Conservation (phyloP, 2,113 vertebrate genomes). For the Ammodytes dubius region DNA sequence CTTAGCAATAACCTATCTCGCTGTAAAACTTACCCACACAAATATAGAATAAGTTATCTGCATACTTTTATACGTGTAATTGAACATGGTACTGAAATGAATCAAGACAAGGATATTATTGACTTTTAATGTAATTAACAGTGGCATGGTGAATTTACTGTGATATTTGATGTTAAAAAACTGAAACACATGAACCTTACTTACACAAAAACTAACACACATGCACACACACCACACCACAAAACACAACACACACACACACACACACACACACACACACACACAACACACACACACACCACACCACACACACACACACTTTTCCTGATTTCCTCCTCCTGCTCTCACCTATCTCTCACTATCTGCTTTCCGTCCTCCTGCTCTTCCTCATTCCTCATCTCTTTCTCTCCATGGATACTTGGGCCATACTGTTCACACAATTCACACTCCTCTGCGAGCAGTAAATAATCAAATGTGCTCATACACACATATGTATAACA, state of each 20-base stretch:
- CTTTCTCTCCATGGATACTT: constrained; percentile 16
- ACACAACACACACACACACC: background rate
- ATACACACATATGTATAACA: background rate
- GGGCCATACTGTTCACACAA: constrained; percentile 27
- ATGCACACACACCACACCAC: no score
- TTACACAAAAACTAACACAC: background rate
- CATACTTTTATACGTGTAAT: no score
- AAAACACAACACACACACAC: background rate
- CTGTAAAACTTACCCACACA: background rate
- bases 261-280: background rate
- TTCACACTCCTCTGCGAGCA: constrained; percentile 46
- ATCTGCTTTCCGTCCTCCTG: constrained; percentile 7
- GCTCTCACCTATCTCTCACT: background rate
- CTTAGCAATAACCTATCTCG: background rate
- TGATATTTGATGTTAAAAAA: background rate
- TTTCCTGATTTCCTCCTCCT: background rate
- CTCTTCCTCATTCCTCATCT: constrained; percentile 6
- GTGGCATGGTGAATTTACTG: background rate
- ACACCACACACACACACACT: background rate
- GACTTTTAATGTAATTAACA: background rate
- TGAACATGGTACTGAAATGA: no score
- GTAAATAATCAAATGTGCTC: constrained; percentile 55
- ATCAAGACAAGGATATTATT: background rate
- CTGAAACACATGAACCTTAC: background rate
- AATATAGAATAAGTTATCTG: no score